These are phyloP conservation scores for Anadara kagoshimensis DNA, from an alignment of 1,140 invertebrate genomes.

Conservation along the genomic window DNA sequence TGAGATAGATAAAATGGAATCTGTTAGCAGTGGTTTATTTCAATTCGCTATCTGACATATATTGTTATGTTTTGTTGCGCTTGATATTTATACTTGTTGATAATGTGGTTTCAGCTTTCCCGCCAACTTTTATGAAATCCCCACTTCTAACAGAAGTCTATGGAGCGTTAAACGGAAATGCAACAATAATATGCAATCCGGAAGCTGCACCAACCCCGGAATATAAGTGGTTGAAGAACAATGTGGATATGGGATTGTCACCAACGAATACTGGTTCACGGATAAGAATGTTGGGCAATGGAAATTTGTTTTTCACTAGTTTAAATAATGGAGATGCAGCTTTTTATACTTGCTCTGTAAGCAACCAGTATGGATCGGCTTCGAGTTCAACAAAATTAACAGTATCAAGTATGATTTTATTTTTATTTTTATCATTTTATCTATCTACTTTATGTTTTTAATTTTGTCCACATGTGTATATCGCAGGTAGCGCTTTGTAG, in stretches of 20 bases:
- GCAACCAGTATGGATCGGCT: constrained; percentile 45
- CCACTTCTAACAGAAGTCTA: constrained; percentile 92
- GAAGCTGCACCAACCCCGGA: constrained; percentile 92
- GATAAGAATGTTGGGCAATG: constrained; percentile 54
- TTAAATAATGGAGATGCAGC: constrained; percentile 40
- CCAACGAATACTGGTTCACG: constrained; percentile 38
- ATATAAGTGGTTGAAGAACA: constrained; percentile 91
- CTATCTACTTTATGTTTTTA: no score
- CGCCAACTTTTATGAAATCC: constrained; percentile 91
- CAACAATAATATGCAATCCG: constrained; percentile 92
- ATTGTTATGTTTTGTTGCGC: no score
- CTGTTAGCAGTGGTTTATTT: no score
- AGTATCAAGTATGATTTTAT: constrained; percentile 39
- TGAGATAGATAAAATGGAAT: no score
- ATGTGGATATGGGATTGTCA: constrained; percentile 80
- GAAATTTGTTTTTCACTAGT: constrained; percentile 48
- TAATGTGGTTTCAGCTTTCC: constrained; percentile 83
- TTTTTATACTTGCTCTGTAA: constrained; percentile 50
- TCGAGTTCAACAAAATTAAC: constrained; percentile 43
- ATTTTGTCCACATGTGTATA: no score
- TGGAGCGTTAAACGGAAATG: constrained; percentile 91
- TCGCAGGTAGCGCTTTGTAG: no score
- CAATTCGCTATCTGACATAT: no score
- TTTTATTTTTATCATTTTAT: neutral
- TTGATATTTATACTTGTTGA: no score